Evolutionary conservation across 92 coral and sea anemone genomes (phyloP), one percentile per base, ranked within the genome.

Genomic region (Palythoa heliodiscus): DNA sequence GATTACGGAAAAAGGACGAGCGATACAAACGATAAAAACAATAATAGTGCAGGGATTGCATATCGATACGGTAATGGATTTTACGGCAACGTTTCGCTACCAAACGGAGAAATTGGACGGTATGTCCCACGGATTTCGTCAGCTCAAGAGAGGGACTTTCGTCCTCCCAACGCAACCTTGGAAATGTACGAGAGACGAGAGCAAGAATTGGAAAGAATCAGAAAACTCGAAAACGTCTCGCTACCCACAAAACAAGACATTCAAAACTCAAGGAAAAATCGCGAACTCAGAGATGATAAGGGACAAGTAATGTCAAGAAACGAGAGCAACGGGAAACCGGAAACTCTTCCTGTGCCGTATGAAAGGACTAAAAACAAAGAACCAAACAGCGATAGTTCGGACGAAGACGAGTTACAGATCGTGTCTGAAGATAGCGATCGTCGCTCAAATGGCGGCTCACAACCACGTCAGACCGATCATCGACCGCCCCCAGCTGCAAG

Each of bases 111-210:
- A 67, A 80, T 80, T 47, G 84, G 84, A 15, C 84, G 93, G 24
- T 75, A 81, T 71, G 75, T 83, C 7, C 88, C 88, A 15, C 82
- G 90, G 75, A 90, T 90, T 52, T 71, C 91, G 1, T 78, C 89
- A 2, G 67, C 84, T 38, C 93, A 92, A 47, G 93, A 92, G 50
- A 86, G 91, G 76, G 95, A 92, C 63, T 94, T 92, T 47, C 90
- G 90, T 37, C 98, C 98, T 10, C 98, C 98, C 4, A 94, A 94
- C 61, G 93, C 92, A 22, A 94, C 95, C 15, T 73, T 94, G 73
- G 95, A 92, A 60, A 94, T 90, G 92, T 90, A 86, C 86, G 93
- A 92, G 83, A 90, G 85, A 74, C 85, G 98, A 50, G 95, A 89
- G 78, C 95, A 89, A 47, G 97, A 93, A 43, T 77, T 93, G 87